Evolutionary conservation across 1,140 invertebrate species (phyloP), one percentile per base, ranked within the genome.

Genomic region (Pachyrhynchus sulphureomaculatus): DNA sequence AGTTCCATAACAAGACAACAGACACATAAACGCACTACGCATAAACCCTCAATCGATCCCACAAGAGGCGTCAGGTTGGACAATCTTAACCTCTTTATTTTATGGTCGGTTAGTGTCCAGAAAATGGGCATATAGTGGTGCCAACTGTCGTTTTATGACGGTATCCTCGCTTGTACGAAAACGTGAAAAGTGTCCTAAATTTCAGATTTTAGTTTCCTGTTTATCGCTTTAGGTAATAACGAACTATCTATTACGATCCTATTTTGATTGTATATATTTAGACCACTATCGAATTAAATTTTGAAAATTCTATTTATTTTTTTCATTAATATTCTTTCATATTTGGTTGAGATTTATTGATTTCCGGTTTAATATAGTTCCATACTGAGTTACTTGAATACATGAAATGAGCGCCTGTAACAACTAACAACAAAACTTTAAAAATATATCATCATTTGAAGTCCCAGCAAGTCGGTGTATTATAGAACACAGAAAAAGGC

Each of bases 61-160:
- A 12, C 17, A 42, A 10, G n/a, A 42, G 45, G 57, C 48, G 45
- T 48, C 57, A 51, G 57, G 57, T 59, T 59, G 57, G 47, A 5
- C 57, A 51, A 51, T 48, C 57, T 39, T 47, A 49, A 51, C 37
- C 57, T 59, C 45, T 59, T 52, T 51, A 59, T 48, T 59, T 59
- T 59, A 59, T 59, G 41, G 36, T 45, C 47, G 32, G 51, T 59
- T 59, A 51, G 45, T 51, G 48, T 59, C 57, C 47, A 58, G 45
- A 59, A 59, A 59, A 51, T 47, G 34, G 34, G 33, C 57, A 48
- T 12, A 59, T 23, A 59, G 45, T 51, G 57, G 57, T 51, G 57
- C 57, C 57, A 59, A 59, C 57, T 59, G 57, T 59, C 45, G 36
- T 48, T 59, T 59, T 59, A 59, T 24, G 33, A 51, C 24, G 32